A percentile compares a stretch with the other conserved stretches of the same genome.
phyloP scores from a whole-genome alignment of 2,113 vertebrate species.

The Leuciscus idus region DNA sequence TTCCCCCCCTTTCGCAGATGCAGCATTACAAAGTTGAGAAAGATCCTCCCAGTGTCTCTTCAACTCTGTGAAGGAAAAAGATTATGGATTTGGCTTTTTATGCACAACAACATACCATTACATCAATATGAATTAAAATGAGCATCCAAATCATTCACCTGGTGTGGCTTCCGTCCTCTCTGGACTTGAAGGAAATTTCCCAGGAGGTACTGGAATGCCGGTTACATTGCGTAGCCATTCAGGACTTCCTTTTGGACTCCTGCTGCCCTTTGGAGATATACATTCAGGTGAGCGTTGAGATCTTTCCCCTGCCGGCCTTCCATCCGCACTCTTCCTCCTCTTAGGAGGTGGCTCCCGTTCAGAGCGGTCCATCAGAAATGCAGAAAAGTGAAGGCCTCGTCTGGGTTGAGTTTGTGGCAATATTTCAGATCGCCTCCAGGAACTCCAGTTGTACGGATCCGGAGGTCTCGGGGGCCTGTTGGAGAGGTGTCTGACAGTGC shows the following conservation, averaged over 20 bases:
- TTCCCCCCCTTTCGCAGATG: constrained; percentile 59
- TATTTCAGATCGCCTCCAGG: constrained; percentile 62
- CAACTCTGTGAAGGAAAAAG: constrained; percentile 64
- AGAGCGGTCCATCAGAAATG: constrained; percentile 74
- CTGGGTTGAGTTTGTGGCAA: constrained; percentile 58
- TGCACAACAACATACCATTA: neutral
- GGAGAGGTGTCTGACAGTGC: constrained; percentile 61
- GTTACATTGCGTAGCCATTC: constrained; percentile 2
- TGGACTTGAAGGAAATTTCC: neutral
- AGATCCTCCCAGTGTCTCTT: constrained; percentile 86
- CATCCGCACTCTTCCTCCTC: constrained; percentile 71
- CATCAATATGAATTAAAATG: neutral
- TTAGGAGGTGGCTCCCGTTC: constrained; percentile 80
- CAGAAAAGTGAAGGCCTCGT: constrained; percentile 72
- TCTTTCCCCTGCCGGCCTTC: neutral
- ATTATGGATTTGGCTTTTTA: neutral
- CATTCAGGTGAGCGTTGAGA: neutral
- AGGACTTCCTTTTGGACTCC: neutral
- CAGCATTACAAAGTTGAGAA: constrained; percentile 64
- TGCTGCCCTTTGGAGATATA: neutral
- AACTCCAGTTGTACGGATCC: constrained; percentile 50
- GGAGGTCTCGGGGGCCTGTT: constrained; percentile 56
- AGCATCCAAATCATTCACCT: constrained; percentile 36
- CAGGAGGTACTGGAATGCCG: neutral
- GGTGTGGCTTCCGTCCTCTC: neutral